phyloP scores from a whole-genome alignment of 2,113 vertebrate species.

The Nothocercus nigrocapillus region DNA sequence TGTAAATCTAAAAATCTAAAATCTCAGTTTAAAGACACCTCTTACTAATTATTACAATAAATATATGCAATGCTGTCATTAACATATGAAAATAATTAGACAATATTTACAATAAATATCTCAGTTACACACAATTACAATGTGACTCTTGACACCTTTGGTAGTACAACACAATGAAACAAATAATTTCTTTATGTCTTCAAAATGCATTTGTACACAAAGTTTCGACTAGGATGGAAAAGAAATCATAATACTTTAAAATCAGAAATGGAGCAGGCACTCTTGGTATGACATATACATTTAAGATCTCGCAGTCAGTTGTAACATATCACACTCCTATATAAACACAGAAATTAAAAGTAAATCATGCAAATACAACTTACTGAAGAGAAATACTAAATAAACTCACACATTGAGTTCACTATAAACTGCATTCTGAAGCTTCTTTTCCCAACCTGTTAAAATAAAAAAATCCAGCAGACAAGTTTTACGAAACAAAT shows the following conservation, averaged over 20 bases:
- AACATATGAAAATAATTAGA: neutral
- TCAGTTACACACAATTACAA: neutral
- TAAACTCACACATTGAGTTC: constrained; percentile 91
- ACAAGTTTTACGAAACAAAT: neutral
- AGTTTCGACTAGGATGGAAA: neutral
- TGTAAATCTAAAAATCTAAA: neutral
- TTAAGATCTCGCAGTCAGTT: neutral
- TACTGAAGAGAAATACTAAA: constrained; percentile 29
- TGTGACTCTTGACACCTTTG: neutral
- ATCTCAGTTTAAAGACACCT: neutral
- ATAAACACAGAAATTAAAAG: constrained; percentile 11
- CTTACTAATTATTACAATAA: neutral
- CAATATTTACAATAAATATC: neutral
- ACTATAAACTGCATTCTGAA: constrained; percentile 97
- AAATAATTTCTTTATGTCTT: neutral
- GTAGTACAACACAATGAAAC: neutral
- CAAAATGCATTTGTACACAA: neutral
- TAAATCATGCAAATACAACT: neutral
- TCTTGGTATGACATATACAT: neutral
- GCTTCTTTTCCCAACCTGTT: constrained; percentile 95
- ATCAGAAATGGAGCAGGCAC: neutral
- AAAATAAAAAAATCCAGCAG: constrained; percentile 23
- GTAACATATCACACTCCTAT: neutral
- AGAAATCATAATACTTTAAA: neutral
- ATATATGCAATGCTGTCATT: neutral